Percentiles rank a stretch among this genome's conserved stretches.
phyloP scores from a whole-genome alignment of 2,888 invertebrate genomes.

The Frankliniella intonsa region DNA sequence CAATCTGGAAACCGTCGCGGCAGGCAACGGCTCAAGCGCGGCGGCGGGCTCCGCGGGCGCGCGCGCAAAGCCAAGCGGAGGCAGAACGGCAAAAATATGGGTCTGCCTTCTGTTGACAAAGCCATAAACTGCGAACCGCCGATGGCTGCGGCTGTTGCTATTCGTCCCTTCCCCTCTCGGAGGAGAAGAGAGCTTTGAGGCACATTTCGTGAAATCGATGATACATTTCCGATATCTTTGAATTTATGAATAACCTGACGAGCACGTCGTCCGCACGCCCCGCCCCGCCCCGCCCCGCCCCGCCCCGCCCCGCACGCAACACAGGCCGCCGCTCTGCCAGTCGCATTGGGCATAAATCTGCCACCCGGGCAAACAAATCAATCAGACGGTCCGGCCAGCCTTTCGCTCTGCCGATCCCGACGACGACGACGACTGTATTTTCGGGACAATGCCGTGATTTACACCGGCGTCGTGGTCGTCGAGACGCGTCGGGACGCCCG shows the following conservation, averaged over 20 bases:
- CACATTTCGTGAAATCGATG: neutral
- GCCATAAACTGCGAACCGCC: neutral
- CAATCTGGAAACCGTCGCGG: no score
- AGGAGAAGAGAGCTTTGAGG: no score
- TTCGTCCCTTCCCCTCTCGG: no score
- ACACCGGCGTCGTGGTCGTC: neutral
- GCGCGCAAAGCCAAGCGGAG: neutral
- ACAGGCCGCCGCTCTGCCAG: no score
- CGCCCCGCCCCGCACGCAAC: no score
- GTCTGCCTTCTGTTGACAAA: conserved; percentile 20
- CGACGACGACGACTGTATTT: conserved; percentile 3
- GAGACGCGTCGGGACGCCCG: neutral
- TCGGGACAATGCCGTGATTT: neutral
- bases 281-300: no score
- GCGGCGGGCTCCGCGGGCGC: no score
- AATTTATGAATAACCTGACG: conserved; percentile 23
- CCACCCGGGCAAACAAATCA: neutral
- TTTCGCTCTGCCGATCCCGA: neutral
- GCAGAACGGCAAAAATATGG: conserved; percentile 13
- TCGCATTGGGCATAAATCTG: conserved; percentile 13
- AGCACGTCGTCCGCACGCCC: neutral
- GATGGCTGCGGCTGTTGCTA: neutral
- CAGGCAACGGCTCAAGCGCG: no score
- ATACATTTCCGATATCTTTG: conserved; percentile 27
- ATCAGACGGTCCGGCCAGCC: neutral